Evolutionary conservation across 2,797 vertebrate species (phyloP), one percentile per base, ranked within the genome.

Genomic region (Ctenosaura bakeri): DNA sequence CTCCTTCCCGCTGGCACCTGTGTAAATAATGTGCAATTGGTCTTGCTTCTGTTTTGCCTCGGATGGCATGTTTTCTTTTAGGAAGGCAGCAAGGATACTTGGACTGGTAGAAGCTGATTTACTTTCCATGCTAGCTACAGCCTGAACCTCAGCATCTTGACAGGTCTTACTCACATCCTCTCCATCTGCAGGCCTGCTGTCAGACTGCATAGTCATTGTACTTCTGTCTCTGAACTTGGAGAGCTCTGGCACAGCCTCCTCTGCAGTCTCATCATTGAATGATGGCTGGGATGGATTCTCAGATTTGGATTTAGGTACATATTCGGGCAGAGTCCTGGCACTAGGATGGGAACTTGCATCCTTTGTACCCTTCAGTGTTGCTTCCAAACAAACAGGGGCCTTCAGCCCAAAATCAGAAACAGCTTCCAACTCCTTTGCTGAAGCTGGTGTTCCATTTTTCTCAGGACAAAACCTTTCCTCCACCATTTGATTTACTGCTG

Each of bases 91-190:
- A 62, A 98, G 95, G 95, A 99, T 98, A 92, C 98, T 98, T 1
- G 99, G 99, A 92, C 99, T 99, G 9, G 99, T 99, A 90, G 98
- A 97, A 54, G 98, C 98, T 0, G 98, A 98, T 91, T 97, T 98
- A 92, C 96, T 98, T 94, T 98, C 97, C 8, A 97, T 97, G 0
- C 95, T 94, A 1, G 98, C 98, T 88, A 99, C 99, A 0, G 99
- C 98, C 95, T 99, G 99, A 76, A 99, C 99, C 95, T 98, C 99
- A 8, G 98, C 98, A 87, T 99, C 98, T 42, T 97, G 97, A 89
- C 91, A 94, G 54, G 96, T 96, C 90, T 96, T 96, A 90, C 29
- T 96, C 29, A 87, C 90, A 10, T 4, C 18, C 32, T 92, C 92
- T 87, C 54, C 64, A 86, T n/a, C 20, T 29, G 20, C 71, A 52